Evolutionary conservation across 2,888 invertebrate genomes (phyloP), one percentile per base, ranked within the genome.

Genomic region (Acholoe squamosa): DNA sequence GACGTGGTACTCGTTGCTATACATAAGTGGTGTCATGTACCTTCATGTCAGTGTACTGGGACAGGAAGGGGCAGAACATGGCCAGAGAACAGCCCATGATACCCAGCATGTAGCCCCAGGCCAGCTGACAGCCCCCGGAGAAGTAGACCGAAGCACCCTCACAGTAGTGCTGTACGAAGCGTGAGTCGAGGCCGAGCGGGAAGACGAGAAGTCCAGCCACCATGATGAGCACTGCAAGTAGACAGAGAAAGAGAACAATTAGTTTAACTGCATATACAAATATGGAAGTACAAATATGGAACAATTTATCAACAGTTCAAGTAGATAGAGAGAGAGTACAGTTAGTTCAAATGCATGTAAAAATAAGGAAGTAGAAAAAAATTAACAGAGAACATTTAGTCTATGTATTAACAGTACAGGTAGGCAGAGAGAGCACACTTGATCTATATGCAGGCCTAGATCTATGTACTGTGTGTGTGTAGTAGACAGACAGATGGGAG

Each of bases 41-140:
- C 71, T 91, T 89, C 84, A 92, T 86, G 89, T 92, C 91, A 14
- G 91, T 93, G 92, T 95, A 94, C 89, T 94, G 93, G 88, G 95
- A 95, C 28, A 96, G 94, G 80, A 96, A 94, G 14, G 96, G 96
- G 92, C 96, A 96, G 93, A 96, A 96, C 91, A 96, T 94, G 10
- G 96, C 95, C 34, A 96, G 92, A 0, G 95, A 94, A 5, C 95
- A 95, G 84, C 95, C 95, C 91, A 96, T 95, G 25, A 96, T 95
- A 34, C 95, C 95, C 71, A 96, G 93, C 92, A 96, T 95, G 93
- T 96, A 96, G 61, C 95, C 95, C 96, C 96, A 96, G 52, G 96
- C 96, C 33, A 96, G 92, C 84, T 95, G 94, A 92, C 96, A 96
- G 56, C 93, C 93, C 12, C 95, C 96, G 5, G 95, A 93, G 56